phyloP scores from a whole-genome alignment of 2,113 vertebrate genomes.

The Diphyllodes magnificus region DNA sequence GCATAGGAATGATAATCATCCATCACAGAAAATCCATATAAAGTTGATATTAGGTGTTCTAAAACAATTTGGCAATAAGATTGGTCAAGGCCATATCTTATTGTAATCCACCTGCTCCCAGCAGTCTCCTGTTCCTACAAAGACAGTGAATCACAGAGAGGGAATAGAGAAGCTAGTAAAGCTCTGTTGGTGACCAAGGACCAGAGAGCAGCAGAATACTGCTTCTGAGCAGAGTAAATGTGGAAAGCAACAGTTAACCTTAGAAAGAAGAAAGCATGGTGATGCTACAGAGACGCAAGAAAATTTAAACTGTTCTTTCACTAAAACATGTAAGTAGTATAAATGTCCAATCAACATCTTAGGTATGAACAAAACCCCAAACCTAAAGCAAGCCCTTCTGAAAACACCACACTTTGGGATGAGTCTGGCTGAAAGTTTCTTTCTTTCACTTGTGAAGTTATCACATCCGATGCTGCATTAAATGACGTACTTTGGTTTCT shows the following conservation, averaged over 20 bases:
- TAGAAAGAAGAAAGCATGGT: neutral
- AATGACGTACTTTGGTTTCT: neutral
- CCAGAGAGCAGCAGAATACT: slow-evolving; percentile 1
- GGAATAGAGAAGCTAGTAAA: neutral
- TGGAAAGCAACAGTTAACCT: neutral
- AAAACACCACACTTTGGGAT: neutral
- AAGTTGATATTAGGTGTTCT: neutral
- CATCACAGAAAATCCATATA: neutral
- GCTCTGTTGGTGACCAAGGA: neutral
- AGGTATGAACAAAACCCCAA: rapidly evolving
- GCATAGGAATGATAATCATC: neutral
- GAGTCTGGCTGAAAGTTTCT: neutral
- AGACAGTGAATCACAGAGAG: neutral
- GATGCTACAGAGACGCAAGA: neutral
- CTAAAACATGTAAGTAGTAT: neutral
- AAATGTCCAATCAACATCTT: neutral
- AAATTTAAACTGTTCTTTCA: neutral
- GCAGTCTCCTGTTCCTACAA: neutral
- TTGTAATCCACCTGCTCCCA: neutral
- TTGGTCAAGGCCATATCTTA: neutral
- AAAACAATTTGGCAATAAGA: neutral
- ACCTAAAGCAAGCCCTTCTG: neutral
- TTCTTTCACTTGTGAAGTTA: neutral
- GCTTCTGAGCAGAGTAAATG: neutral
- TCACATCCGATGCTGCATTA: neutral